Conservation (phyloP, 2,797 vertebrate species). For the Labroides dimidiatus region DNA sequence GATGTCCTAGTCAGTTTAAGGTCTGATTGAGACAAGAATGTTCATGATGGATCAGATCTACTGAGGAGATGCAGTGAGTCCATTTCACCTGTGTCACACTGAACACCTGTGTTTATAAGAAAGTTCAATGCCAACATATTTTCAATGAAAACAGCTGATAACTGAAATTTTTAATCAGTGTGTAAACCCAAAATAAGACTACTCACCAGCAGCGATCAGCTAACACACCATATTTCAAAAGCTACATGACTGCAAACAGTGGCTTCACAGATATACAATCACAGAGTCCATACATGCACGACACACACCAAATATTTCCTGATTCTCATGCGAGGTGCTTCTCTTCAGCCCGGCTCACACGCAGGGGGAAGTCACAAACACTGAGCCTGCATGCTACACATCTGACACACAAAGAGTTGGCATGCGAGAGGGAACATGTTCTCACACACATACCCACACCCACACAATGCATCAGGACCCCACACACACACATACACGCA, state of each 20-base stretch:
- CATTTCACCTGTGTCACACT: neutral
- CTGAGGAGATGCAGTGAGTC: neutral
- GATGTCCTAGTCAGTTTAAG: no score
- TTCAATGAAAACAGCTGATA: neutral
- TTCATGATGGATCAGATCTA: no score
- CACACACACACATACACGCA: no score
- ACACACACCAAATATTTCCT: slow-evolving; percentile 1
- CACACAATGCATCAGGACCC: slow-evolving; percentile 3
- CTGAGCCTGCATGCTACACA: neutral
- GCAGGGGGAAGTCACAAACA: slow-evolving; percentile 30
- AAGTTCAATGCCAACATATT: slow-evolving; percentile 2
- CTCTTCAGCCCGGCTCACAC: slow-evolving; percentile 15
- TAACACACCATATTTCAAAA: neutral
- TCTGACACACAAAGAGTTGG: slow-evolving; percentile 36
- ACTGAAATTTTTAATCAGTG: neutral
- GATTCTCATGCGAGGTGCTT: slow-evolving; percentile 20
- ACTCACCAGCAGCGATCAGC: neutral
- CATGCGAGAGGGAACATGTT: slow-evolving; percentile 33
- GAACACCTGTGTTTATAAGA: neutral
- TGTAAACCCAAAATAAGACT: slow-evolving; percentile 1
- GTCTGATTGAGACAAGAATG: no score
- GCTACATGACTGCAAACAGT: slow-evolving; percentile 7
- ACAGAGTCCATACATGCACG: neutral
- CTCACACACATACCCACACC: slow-evolving; percentile 7
- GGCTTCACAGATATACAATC: neutral